Base-by-base conservation (phyloP, 2,888 invertebrate genomes). In the Oegoconia quadripuncta region DNA sequence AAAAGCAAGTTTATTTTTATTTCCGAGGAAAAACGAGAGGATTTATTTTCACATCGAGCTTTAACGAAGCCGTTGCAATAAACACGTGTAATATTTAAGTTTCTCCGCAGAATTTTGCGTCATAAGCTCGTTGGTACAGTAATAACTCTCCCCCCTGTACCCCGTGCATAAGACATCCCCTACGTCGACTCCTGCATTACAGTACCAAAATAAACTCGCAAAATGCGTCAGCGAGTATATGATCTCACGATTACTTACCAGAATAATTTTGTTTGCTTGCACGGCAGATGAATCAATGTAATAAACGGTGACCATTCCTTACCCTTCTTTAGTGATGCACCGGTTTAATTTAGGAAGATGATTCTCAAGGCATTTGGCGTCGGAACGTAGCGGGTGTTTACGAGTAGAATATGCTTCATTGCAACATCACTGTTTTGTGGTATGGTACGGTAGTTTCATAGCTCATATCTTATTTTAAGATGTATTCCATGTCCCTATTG, bases 211-310 rank as follows among this genome's bases (percentile, higher is more conserved):
- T 69, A 71, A 61, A 50, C 49, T 42, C 42, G 57, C 48, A 52
- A 59, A 22, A 56, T 73, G 72, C 73, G 73, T 73, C 73, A 73
- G 43, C 46, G 52, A 52, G 54, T 59, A 66, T 63, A 56, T 62
- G 64, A 66, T 63, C 61, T 50, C 50, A 48, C 49, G 41, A 59
- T 63, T 59, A 52, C 58, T 59, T 62, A 54, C 57, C 37, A 59
- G 57, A 59, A 57, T 61, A 65, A 58, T 55, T 59, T 44, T 45
- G 42, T 51, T 52, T 49, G 45, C 48, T 41, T 52, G 55, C 53
- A 55, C 47, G 46, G 36, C 29, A 42, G 58, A 50, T 64, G 65
- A 64, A 64, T 69, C 62, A 65, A 64, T 64, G 23, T 22, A 29
- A 27, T 32, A 32, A 32, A 22, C n/a, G 16, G 16, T 32, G 20